Base-by-base conservation (phyloP, 2,888 invertebrate species). In the Hesperia comma region DNA sequence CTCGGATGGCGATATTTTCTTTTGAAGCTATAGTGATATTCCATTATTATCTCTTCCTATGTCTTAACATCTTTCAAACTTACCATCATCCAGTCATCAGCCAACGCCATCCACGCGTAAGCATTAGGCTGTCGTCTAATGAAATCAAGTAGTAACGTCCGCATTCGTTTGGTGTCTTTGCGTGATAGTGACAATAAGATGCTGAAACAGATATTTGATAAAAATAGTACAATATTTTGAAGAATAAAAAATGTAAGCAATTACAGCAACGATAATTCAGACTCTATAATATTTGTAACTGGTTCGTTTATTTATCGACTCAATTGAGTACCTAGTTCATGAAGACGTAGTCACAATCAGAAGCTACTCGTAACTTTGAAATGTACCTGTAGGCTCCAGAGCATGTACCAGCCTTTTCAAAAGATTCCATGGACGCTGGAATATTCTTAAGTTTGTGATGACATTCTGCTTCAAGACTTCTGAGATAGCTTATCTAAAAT, bases 51-150 rank as follows among this genome's bases (percentile, higher is more conserved):
- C n/a, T n/a, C n/a, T n/a, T n/a, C n/a, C n/a, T n/a, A n/a, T n/a
- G n/a, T n/a, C n/a, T n/a, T n/a, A n/a, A n/a, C n/a, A n/a, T n/a
- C n/a, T 26, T 26, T 26, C 1, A 37, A 10, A 37, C 37, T 51
- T 77, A 88, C 88, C 78, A 68, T 74, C 64, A 73, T 61, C 73
- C 72, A 75, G 49, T 86, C 81, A 8, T 88, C 82, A 53, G 91
- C 88, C 4, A 90, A 80, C 0, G 87, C 86, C 71, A 88, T 81
- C 92, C 92, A 92, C 0, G 85, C 77, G 74, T 90, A 89, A 0
- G 92, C 89, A 68, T 84, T 87, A 21, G 92, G 89, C 41, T 85
- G 83, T 1, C 85, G 77, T 0, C 88, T 85, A 7, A 87, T 74
- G 7, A 92, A 72, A 53, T 90, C 91, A 1, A 87, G 73, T 12